phyloP scores from a whole-genome alignment of 2,113 vertebrate species.

The human (Homo sapiens) region DNA sequence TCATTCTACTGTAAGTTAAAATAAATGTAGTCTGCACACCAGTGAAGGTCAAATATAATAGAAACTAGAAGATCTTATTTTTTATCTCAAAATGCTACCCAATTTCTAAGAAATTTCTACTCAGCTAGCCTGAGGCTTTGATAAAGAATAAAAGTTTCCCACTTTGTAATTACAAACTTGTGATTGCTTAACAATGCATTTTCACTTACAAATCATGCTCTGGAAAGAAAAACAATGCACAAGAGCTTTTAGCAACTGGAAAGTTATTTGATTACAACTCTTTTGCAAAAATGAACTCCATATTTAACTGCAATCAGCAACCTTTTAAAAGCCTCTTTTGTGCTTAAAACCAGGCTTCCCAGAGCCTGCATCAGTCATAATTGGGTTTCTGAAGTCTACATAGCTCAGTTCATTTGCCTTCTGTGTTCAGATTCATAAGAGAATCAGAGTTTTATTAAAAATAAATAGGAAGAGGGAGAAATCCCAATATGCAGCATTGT shows the following conservation, averaged over 20 bases:
- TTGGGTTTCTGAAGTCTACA: constrained; percentile 78
- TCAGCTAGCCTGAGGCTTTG: constrained; percentile 42
- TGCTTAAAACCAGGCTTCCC: constrained; percentile 80
- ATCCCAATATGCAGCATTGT: not conserved
- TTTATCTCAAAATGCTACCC: constrained; percentile 52
- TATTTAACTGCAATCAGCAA: constrained; percentile 86
- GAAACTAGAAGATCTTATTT: constrained; percentile 61
- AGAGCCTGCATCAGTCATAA: constrained; percentile 80
- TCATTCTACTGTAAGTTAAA: constrained; percentile 35
- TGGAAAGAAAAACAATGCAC: constrained; percentile 79
- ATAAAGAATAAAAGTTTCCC: constrained; percentile 71
- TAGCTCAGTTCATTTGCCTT: constrained; percentile 77
- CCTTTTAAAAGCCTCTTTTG: constrained; percentile 84
- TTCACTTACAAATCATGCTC: constrained; percentile 79
- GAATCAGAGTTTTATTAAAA: constrained; percentile 55
- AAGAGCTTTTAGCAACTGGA: constrained; percentile 78
- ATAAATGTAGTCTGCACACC: not conserved
- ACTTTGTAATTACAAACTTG: constrained; percentile 79
- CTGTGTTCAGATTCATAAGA: constrained; percentile 43
- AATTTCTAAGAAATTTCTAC: constrained; percentile 63
- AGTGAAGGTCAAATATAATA: constrained; percentile 54
- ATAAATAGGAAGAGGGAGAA: constrained; percentile 52
- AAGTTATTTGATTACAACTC: constrained; percentile 85
- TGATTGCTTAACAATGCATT: constrained; percentile 83
- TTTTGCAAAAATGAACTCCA: constrained; percentile 82